Percentiles rank a stretch among this genome's conserved stretches.
Evolutionary conservation across 2,113 vertebrate species (phyloP).

Genomic region (Jacana jacana): DNA sequence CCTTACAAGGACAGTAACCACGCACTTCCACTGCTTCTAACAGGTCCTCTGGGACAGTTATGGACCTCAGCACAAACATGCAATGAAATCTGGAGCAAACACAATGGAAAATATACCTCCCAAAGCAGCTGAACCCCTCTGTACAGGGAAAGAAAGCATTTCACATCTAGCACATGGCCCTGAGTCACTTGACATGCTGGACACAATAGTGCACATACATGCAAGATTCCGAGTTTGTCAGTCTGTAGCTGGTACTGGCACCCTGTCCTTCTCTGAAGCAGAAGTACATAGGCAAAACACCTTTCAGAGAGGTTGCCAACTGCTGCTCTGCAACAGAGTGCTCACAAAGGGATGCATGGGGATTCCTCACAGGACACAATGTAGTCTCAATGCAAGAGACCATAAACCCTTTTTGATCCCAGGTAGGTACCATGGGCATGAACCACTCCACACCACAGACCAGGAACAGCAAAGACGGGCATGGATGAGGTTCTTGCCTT

Average conservation of each 20-base stretch:
- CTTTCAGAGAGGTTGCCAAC: not conserved
- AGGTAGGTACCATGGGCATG: not conserved
- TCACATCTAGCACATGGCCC: not conserved
- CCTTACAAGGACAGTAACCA: not conserved
- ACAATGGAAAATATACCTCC: not conserved
- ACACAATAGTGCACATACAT: rapidly evolving
- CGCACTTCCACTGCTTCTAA: not conserved
- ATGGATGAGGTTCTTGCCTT: not conserved
- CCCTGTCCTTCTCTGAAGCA: not conserved
- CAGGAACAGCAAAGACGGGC: not conserved
- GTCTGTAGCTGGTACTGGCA: not conserved
- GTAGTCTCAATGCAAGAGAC: not conserved
- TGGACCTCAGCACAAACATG: not conserved
- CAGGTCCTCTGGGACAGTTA: rapidly evolving
- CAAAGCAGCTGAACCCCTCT: not conserved
- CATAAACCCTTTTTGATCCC: not conserved
- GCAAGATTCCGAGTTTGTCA: not conserved
- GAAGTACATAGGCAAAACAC: rapidly evolving
- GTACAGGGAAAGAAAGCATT: not conserved
- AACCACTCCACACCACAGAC: not conserved
- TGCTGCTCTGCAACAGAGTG: not conserved
- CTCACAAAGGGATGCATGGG: not conserved
- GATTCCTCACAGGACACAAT: not conserved
- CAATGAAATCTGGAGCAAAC: not conserved
- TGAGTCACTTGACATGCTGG: rapidly evolving